Conservation (phyloP, 2,113 vertebrate genomes). For the Xyrauchen texanus region DNA sequence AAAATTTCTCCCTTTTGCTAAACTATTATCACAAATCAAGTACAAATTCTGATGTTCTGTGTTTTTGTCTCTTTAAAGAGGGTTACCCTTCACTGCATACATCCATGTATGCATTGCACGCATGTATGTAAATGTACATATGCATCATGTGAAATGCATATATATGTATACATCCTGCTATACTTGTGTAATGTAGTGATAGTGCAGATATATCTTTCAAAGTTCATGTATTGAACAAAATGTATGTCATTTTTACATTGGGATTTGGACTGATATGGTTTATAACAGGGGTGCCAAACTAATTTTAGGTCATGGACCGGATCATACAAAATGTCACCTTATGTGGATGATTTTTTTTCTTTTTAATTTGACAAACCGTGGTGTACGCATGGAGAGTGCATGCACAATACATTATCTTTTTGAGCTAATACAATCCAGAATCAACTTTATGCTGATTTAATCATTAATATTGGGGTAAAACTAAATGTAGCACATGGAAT, state of each 20-base stretch:
- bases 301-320: not conserved
- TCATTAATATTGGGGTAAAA: no score
- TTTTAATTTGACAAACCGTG: no score
- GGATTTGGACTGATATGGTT: conserved; percentile 4
- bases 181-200: conserved; percentile 70
- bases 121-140: conserved; percentile 77
- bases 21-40: conserved; percentile 26
- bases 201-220: conserved; percentile 33
- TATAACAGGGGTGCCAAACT: not conserved
- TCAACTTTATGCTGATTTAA: no score
- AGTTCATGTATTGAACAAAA: conserved; percentile 41
- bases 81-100: conserved; percentile 56
- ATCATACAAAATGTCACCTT: not conserved
- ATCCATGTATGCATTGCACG: conserved; percentile 61
- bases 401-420: no score
- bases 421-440: no score
- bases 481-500: no score
- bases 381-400: no score
- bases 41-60: conserved; percentile 42
- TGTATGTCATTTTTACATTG: not conserved
- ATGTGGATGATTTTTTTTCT: no score
- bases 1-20: not conserved
- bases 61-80: conserved; percentile 31
- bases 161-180: conserved; percentile 55
- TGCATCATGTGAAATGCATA: conserved; percentile 74